phyloP scores from a whole-genome alignment of 2,888 invertebrate genomes.

The Smittia aterrima region DNA sequence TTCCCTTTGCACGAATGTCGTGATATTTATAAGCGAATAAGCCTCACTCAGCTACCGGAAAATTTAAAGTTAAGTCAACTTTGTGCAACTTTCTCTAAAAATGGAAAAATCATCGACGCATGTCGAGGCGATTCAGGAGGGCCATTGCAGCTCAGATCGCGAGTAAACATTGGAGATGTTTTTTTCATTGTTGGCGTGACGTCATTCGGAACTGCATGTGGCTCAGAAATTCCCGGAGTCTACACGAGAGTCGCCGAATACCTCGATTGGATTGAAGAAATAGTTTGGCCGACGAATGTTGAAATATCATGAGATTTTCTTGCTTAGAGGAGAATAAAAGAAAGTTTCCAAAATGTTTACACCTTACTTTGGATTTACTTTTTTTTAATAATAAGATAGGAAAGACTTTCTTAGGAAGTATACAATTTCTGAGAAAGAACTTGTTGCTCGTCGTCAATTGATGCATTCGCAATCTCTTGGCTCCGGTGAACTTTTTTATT shows the following conservation, averaged over 20 bases:
- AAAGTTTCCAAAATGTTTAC: too few species aligned
- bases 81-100: background rate
- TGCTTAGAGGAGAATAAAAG: too few species aligned
- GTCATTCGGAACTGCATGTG: conserved; percentile 47
- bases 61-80: background rate
- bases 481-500: too few species aligned
- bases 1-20: background rate
- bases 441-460: too few species aligned
- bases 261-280: conserved; percentile 50
- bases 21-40: background rate
- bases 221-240: conserved; percentile 48
- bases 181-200: conserved; percentile 48
- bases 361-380: too few species aligned
- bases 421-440: too few species aligned
- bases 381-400: too few species aligned
- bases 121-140: conserved; percentile 49
- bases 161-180: background rate
- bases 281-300: conserved; percentile 48
- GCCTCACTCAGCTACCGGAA: background rate
- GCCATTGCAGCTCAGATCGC: background rate
- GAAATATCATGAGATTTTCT: too few species aligned
- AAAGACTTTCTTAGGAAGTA: too few species aligned
- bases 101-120: background rate
- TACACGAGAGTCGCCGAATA: conserved; percentile 50
- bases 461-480: too few species aligned